Conservation (phyloP, 2,113 vertebrate genomes). For the Epinephelus cyanopodus region DNA sequence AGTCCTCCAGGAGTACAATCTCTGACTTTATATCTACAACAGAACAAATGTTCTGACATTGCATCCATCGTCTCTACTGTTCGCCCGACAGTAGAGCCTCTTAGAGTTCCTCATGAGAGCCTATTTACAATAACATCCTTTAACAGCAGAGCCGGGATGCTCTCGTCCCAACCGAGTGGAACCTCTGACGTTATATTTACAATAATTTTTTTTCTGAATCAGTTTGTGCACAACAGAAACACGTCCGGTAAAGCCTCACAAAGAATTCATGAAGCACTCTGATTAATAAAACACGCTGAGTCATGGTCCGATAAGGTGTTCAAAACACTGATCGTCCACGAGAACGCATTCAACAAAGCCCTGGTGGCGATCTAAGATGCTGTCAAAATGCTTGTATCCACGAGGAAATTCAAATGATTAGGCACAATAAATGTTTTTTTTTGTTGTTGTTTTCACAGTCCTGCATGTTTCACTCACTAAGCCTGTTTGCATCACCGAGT, state of each 20-base stretch:
- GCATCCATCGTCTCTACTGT: constrained; percentile 60
- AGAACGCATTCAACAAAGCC: constrained; percentile 66
- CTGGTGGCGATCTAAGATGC: constrained; percentile 42
- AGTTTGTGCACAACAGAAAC: constrained; percentile 62
- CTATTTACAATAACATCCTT: constrained; percentile 72
- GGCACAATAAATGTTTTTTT: constrained; percentile 72
- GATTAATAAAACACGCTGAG: constrained; percentile 61
- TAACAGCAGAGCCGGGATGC: constrained; percentile 41
- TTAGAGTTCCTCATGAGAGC: constrained; percentile 40
- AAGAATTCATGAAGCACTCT: constrained; percentile 39
- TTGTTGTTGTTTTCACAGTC: constrained; percentile 50
- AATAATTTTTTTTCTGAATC: constrained; percentile 60
- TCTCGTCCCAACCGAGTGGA: constrained; percentile 49
- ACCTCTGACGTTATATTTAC: constrained; percentile 74
- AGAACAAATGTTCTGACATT: constrained; percentile 64
- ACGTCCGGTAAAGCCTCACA: constrained; percentile 51
- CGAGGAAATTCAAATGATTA: constrained; percentile 68
- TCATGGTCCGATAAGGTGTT: constrained; percentile 38
- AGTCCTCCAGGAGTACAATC: constrained; percentile 62
- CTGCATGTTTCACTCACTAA: constrained; percentile 51
- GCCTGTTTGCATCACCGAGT: constrained; percentile 53
- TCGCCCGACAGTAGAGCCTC: constrained; percentile 63
- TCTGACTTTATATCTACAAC: constrained; percentile 68
- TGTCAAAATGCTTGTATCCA: constrained; percentile 62
- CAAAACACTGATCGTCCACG: constrained; percentile 60